Base-by-base conservation (phyloP, 2,888 invertebrate species). In the Ennomos fuscantarius region DNA sequence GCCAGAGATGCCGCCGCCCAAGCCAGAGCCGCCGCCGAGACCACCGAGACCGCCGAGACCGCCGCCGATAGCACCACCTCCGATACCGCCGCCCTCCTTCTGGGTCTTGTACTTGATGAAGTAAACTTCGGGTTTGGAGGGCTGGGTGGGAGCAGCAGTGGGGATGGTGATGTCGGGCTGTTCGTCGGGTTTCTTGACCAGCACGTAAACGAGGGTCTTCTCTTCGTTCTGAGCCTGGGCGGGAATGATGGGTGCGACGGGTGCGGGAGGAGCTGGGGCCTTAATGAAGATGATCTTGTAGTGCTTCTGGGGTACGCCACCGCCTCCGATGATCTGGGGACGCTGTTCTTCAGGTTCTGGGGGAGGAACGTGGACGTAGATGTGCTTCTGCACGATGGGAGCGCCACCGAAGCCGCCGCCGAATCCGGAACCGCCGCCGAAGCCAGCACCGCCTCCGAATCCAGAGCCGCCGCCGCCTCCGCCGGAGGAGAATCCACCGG, bases 211-310 rank as follows among this genome's bases (percentile, higher is more conserved):
- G 73, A 96, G 93, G 72, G 96, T 96, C 93, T 96, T 96, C 87
- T 95, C 95, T 81, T 95, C 95, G 89, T 95, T 95, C 74, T 95
- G 95, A 66, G 94, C 94, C 73, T 95, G 94, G 46, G 94, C 93
- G 71, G 96, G 96, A 79, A 96, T 95, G 72, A 95, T 93, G 75
- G 96, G 96, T 0, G 95, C 95, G 64, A 95, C 94, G 59, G 96
- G 96, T 54, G 95, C 95, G 76, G 95, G 95, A 68, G 95, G 94
- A 68, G 96, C 94, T 57, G 96, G 96, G 62, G 96, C 96, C 93
- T 96, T 96, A 90, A 96, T 96, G 94, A 96, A 96, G 93, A 96
- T 96, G 89, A 96, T 96, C 87, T 96, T 96, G 94, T 96, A 96
- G 90, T 96, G 96, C 79, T 96, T 96, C 87, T 96, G 96, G 76